A percentile compares a stretch with the other conserved stretches of the same genome.
Conservation (phyloP, 2,797 vertebrate species). For the Rhyacichthys aspro region DNA sequence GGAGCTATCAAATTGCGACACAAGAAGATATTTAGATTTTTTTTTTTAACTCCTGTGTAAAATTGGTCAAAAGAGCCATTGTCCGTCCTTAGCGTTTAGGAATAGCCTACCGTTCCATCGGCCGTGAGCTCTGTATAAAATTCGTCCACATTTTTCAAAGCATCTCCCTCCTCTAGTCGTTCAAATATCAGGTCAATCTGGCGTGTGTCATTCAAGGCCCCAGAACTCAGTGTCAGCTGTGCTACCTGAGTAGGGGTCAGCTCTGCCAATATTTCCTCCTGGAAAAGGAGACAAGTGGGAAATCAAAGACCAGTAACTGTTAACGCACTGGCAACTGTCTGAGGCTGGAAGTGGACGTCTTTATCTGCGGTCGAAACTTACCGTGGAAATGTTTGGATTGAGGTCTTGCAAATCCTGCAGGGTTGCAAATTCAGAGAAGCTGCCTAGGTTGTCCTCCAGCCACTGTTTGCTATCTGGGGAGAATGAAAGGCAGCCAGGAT, state of each 20-base stretch:
- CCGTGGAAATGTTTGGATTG: conserved; percentile 51
- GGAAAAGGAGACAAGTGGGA: neutral
- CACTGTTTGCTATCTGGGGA: conserved; percentile 30
- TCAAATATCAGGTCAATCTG: conserved; percentile 43
- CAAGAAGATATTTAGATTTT: neutral
- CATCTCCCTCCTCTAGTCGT: conserved; percentile 38
- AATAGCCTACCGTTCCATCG: conserved; percentile 27
- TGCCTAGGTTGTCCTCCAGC: conserved; percentile 57
- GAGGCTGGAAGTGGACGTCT: neutral
- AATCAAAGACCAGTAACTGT: neutral
- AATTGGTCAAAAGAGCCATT: neutral
- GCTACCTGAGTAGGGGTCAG: conserved; percentile 39
- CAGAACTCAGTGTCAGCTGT: conserved; percentile 17
- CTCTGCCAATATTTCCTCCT: conserved; percentile 19
- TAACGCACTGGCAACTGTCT: neutral
- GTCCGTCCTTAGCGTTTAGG: neutral
- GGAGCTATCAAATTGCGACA: conserved; percentile 33
- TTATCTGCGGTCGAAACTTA: conserved; percentile 31
- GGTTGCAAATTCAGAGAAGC: conserved; percentile 44
- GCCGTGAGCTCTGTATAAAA: conserved; percentile 41
- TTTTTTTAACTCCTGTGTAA: neutral
- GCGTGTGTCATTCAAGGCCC: conserved; percentile 20
- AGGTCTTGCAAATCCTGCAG: conserved; percentile 43
- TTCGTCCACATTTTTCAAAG: conserved; percentile 47
- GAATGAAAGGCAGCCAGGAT: conserved; percentile 58